These are phyloP conservation scores for Seriola quinqueradiata DNA, from an alignment of 2,113 vertebrate species.

Conservation along the genomic window DNA sequence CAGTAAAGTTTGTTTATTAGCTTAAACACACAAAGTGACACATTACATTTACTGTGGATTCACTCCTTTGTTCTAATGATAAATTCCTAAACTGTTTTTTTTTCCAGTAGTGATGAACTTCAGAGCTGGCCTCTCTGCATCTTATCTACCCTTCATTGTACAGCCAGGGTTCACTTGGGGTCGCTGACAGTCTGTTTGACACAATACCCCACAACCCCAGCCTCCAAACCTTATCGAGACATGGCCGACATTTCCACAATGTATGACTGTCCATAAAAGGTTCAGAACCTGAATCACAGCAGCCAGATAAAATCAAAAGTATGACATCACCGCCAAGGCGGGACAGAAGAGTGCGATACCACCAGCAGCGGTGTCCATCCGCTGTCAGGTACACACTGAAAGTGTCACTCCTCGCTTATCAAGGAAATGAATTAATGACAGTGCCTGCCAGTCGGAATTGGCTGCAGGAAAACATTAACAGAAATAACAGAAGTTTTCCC, in stretches of 20 bases:
- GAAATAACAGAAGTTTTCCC: constrained; percentile 48
- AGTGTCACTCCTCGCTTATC: constrained; percentile 32
- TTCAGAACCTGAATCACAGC: constrained; percentile 10
- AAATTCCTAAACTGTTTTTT: constrained; percentile 4
- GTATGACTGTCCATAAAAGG: constrained; percentile 34
- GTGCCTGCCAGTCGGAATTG: constrained; percentile 2
- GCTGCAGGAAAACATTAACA: constrained; percentile 40
- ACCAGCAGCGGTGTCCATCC: constrained; percentile 8
- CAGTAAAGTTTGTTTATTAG: not conserved
- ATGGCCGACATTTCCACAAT: constrained; percentile 7
- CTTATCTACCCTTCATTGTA: constrained; percentile 37
- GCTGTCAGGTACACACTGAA: constrained; percentile 40
- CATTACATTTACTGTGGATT: not conserved
- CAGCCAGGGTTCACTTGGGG: constrained; percentile 38
- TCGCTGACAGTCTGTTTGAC: constrained; percentile 54
- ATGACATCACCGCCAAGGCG: not conserved
- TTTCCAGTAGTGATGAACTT: constrained; percentile 20
- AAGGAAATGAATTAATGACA: constrained; percentile 25
- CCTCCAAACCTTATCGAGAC: constrained; percentile 24
- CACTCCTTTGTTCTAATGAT: constrained; percentile 5
- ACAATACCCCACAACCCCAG: constrained; percentile 1
- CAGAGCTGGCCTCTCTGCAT: constrained; percentile 1
- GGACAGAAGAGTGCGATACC: constrained; percentile 18
- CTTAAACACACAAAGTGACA: not conserved
- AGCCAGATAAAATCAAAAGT: constrained; percentile 21